phyloP scores from a whole-genome alignment of 2,888 invertebrate genomes.

The Flexamia atlantica region DNA sequence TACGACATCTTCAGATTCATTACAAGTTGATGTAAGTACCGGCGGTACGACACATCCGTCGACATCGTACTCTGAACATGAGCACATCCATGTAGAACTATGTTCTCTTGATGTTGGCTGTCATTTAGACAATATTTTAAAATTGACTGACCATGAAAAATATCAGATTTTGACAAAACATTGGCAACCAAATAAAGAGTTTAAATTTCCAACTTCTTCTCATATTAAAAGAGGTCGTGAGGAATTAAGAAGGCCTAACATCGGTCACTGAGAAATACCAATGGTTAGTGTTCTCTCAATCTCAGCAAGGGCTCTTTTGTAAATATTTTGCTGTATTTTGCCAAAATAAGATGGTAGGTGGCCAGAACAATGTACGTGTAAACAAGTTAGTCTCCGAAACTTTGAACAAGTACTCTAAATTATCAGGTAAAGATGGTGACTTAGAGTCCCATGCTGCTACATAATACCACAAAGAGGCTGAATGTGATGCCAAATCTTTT shows the following conservation, averaged over 20 bases:
- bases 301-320: conserved; percentile 27
- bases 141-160: background rate
- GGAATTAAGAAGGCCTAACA: background rate
- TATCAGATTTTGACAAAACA: conserved; percentile 23
- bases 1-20: too few relatives aligned
- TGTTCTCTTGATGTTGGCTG: conserved; percentile 4
- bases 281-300: conserved; percentile 14
- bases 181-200: background rate
- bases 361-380: background rate
- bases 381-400: conserved; percentile 21
- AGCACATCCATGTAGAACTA: too few relatives aligned
- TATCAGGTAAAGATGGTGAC: conserved; percentile 22
- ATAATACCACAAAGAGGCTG: conserved; percentile 6
- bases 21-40: too few relatives aligned
- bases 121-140: background rate
- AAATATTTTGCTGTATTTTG: conserved; percentile 36
- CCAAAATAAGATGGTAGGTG: background rate
- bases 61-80: too few relatives aligned
- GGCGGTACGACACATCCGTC: too few relatives aligned
- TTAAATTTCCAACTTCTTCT: background rate
- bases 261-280: background rate
- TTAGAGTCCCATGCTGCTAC: conserved; percentile 7
- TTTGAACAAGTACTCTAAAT: conserved; percentile 23
- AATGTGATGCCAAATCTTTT: background rate
- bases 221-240: conserved; percentile 26